Evolutionary conservation across 2,888 invertebrate species (phyloP), one percentile per base, ranked within the genome.

Genomic region (Rhagonycha lutea): DNA sequence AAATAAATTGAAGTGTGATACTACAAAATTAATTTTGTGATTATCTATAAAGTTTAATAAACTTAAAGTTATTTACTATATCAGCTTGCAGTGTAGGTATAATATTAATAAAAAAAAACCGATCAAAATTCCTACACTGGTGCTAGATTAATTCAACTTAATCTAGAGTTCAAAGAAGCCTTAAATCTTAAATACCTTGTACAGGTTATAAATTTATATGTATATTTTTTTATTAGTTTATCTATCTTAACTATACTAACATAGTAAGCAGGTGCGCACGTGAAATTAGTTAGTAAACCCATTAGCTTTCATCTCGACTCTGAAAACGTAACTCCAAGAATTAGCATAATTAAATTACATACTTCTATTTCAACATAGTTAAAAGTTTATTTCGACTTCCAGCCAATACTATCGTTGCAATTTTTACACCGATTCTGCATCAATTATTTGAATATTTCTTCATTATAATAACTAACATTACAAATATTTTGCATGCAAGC

Each of bases 401-500:
- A 47, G 12, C 47, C n/a, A n/a, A 47, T 7, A n/a, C 47, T 12
- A 47, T n/a, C 7, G 47, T 47, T 47, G 47, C n/a, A 47, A 47
- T n/a, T 47, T 47, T 47, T 47, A 47, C 47, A 3, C 8, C 47
- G 47, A 47, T 47, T 47, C n/a, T 12, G 24, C 24, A 24, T n/a
- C 63, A 24, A 18, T 65, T n/a, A 26, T 65, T 65, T 65, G 24
- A 26, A 65, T 24, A 23, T n/a, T 26, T 23, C 62, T 12, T 62
- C 23, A 65, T 65, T 8, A 7, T 65, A 65, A 65, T 65, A 24
- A 24, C n/a, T 71, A 76, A 71, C 73, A 76, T 76, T 76, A 76
- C 61, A 63, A 68, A 68, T 65, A 83, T 83, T 84, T 83, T 82
- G 84, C 85, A 85, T 85, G 82, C 83, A 81, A 80, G 81, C 80